Percentiles rank a stretch among this genome's conserved stretches.
phyloP scores from a whole-genome alignment of 92 coral and sea anemone genomes.

The Pocillopora grandis region DNA sequence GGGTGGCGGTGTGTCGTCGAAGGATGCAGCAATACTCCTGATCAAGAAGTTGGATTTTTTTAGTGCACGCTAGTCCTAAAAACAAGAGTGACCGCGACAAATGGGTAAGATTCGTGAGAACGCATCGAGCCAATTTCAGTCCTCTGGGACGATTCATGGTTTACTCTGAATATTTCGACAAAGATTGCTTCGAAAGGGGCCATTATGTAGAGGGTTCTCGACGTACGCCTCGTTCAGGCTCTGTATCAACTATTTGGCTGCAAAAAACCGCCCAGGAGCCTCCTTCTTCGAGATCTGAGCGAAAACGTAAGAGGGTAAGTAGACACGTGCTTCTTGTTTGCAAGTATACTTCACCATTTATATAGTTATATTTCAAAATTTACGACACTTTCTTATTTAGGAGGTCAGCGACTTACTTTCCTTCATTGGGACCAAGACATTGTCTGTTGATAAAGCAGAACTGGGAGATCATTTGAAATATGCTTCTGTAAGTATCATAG shows the following conservation, averaged over 20 bases:
- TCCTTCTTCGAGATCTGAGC: background rate
- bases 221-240: constrained; percentile 25
- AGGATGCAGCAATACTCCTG: constrained; percentile 47
- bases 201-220: constrained; percentile 21
- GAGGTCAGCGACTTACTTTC: constrained; percentile 6
- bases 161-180: constrained; percentile 39
- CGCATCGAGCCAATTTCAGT: constrained; percentile 34
- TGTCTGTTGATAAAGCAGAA: constrained; percentile 18
- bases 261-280: constrained; percentile 1
- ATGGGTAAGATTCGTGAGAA: constrained; percentile 43
- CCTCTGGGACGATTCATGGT: constrained; percentile 30
- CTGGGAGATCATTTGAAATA: constrained; percentile 16
- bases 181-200: constrained; percentile 31
- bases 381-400: constrained; percentile 1
- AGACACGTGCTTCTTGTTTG: background rate
- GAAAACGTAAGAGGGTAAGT: background rate
- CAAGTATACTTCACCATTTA: constrained; percentile 1
- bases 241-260: constrained; percentile 53
- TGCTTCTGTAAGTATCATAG: constrained; percentile 27
- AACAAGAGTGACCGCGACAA: constrained; percentile 10
- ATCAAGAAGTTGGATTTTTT: constrained; percentile 33
- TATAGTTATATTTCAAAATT: background rate
- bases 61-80: constrained; percentile 15
- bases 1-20: constrained; percentile 49
- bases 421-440: constrained; percentile 3